Percentiles rank a stretch among this genome's conserved stretches.
phyloP scores from a whole-genome alignment of 2,797 vertebrate species.

The Ibycter americanus region DNA sequence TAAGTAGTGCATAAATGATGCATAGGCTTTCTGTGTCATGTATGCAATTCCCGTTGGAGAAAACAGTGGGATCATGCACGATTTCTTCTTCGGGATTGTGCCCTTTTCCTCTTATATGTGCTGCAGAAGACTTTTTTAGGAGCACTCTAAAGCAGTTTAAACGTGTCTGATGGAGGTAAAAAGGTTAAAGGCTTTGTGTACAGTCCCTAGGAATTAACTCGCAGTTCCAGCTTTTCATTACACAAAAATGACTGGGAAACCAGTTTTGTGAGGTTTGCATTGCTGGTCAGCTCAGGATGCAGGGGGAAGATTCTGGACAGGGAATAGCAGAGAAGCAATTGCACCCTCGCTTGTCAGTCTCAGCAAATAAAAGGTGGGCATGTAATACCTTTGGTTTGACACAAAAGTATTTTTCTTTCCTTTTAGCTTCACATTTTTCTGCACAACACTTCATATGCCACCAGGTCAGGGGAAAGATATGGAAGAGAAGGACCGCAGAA shows the following conservation, averaged over 20 bases:
- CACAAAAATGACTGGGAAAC: conserved; percentile 7
- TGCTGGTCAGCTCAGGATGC: conserved; percentile 7
- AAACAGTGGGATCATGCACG: background rate
- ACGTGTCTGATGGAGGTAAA: conserved; percentile 36
- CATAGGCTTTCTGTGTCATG: background rate
- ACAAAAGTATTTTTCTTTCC: background rate
- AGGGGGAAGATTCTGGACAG: conserved; percentile 9
- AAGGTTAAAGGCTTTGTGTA: background rate
- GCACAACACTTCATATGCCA: background rate
- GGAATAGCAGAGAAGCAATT: background rate
- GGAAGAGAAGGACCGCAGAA: background rate
- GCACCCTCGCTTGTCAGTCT: background rate
- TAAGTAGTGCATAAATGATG: background rate
- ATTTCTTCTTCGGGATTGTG: background rate
- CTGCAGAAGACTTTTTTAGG: background rate
- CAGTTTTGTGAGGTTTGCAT: background rate
- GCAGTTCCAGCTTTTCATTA: background rate
- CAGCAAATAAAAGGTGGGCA: background rate
- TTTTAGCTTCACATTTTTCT: background rate
- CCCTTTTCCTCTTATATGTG: background rate
- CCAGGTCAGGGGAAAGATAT: background rate
- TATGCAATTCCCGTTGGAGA: background rate
- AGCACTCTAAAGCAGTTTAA: background rate
- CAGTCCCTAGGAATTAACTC: background rate
- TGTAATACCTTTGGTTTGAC: background rate